Evolutionary conservation across 2,888 invertebrate species (phyloP), one percentile per base, ranked within the genome.

Genomic region (Chesias legatella): DNA sequence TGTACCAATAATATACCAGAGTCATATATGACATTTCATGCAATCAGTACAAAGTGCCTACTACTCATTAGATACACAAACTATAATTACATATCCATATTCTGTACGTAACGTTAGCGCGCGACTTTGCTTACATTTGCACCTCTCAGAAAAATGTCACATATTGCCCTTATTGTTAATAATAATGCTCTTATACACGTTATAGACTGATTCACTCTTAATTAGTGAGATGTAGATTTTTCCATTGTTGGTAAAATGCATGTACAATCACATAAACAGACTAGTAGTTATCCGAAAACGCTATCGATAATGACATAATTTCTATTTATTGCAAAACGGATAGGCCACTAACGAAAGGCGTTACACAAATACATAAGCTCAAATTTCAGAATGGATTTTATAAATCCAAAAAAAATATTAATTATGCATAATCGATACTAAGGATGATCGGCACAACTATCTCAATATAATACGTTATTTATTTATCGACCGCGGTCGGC

Each of bases 231-330:
- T 78, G 81, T 77, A 76, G 77, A 71, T 78, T 69, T 77, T 47
- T 51, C 35, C 73, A 79, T 77, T 63, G 80, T 80, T 76, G 81
- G 81, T 80, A 80, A 76, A 88, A 85, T 84, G 84, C 84, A 85
- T 79, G 77, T 78, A 80, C 80, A 74, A 85, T 86, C 84, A 85
- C 84, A 83, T 79, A 78, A 69, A 81, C 81, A 83, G 86, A 88
- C 86, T 86, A 88, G 86, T 83, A 22, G 7, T 22, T 22, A 78
- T 79, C 76, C 79, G 73, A 83, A 76, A 79, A 80, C 73, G 67
- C 75, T 73, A 75, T 79, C 74, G 66, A 77, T 78, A 75, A 72
- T 73, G 75, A 76, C 76, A 78, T 74, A 74, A 71, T 74, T 74
- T 72, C 53, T 67, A 68, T 72, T 78, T 76, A 79, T 77, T 79